phyloP scores from a whole-genome alignment of 2,888 invertebrate genomes.

The Rhabditophanes sp. region DNA sequence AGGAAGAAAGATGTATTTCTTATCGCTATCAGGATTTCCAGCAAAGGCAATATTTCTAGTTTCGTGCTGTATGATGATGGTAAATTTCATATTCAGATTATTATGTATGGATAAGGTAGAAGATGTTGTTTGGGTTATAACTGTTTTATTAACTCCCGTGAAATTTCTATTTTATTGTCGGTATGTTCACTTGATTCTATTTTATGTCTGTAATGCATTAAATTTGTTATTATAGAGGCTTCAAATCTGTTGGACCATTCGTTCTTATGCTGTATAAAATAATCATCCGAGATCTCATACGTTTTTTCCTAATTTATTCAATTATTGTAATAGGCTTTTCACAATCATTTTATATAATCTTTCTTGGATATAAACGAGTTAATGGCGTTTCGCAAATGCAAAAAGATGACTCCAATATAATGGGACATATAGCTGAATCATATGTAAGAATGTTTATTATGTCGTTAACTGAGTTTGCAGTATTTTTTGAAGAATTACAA shows the following conservation, averaged over 20 bases:
- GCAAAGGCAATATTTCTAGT: constrained; percentile 80
- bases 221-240: constrained; percentile 58
- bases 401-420: constrained; percentile 27
- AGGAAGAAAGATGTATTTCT: constrained; percentile 79
- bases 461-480: constrained; percentile 89
- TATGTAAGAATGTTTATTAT: constrained; percentile 95
- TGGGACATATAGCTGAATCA: constrained; percentile 66
- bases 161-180: constrained; percentile 94
- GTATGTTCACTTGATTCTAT: too few relatives aligned
- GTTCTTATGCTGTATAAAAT: constrained; percentile 99
- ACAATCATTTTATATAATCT: constrained; percentile 56
- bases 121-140: constrained; percentile 76
- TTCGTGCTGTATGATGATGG: constrained; percentile 72
- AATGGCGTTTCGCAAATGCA: constrained; percentile 12
- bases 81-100: constrained; percentile 67
- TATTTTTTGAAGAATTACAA: constrained; percentile 77
- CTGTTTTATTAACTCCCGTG: constrained; percentile 84
- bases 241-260: constrained; percentile 93
- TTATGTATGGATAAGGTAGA: constrained; percentile 72
- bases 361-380: constrained; percentile 29
- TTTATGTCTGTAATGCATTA: too few relatives aligned
- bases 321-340: constrained; percentile 94
- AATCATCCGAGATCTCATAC: constrained; percentile 86
- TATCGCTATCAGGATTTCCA: constrained; percentile 66
- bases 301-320: constrained; percentile 85